These are phyloP conservation scores for Danionella dracula DNA, from an alignment of 2,797 vertebrate genomes.

Conservation along the genomic window DNA sequence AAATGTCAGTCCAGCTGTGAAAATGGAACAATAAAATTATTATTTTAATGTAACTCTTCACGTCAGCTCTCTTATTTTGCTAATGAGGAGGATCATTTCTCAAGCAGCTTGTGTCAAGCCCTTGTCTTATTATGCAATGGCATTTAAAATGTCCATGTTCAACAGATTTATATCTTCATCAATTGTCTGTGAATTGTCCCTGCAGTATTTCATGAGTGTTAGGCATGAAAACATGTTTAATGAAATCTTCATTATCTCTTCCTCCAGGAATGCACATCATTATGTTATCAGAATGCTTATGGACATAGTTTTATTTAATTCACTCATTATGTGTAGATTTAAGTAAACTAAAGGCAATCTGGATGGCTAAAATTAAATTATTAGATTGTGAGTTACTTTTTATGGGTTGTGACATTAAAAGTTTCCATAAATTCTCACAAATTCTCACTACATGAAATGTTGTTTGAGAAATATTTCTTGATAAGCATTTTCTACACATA, in stretches of 20 bases:
- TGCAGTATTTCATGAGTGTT: background rate
- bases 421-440: no score
- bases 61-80: conserved; percentile 24
- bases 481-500: no score
- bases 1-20: conserved; percentile 35
- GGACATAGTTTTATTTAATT: background rate
- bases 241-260: background rate
- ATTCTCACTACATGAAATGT: no score
- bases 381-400: no score
- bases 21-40: conserved; percentile 28
- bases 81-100: conserved; percentile 22
- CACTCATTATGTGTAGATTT: background rate
- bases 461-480: no score
- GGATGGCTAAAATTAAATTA: background rate
- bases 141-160: conserved; percentile 29
- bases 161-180: conserved; percentile 26
- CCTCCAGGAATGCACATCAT: background rate
- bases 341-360: background rate
- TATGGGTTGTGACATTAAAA: no score
- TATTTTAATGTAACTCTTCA: conserved; percentile 27
- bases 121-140: conserved; percentile 18
- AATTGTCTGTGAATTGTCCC: conserved; percentile 14
- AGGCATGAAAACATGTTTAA: background rate
- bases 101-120: background rate
- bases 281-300: background rate